Conservation (phyloP, 2,797 vertebrate species). For the Cryptoblepharus egeriae region DNA sequence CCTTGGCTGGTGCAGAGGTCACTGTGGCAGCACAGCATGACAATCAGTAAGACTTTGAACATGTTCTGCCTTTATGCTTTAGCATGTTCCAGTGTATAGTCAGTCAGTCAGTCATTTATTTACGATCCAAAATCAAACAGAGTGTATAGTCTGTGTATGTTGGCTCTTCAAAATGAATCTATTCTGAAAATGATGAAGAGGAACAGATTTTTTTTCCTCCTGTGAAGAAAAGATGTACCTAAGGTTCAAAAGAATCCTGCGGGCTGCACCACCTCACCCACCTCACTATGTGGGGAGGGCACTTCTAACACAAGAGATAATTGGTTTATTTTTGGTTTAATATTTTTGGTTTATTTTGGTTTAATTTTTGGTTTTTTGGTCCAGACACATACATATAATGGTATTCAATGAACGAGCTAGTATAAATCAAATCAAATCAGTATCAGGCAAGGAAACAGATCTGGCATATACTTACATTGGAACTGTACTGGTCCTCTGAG, state of each 20-base stretch:
- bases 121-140: too few relatives aligned
- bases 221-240: neutral
- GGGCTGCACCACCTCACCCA: neutral
- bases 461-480: neutral
- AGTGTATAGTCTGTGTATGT: neutral
- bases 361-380: neutral
- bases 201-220: neutral
- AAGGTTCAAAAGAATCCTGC: neutral
- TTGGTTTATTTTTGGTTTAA: neutral
- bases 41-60: neutral
- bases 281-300: neutral
- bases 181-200: neutral
- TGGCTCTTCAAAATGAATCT: neutral
- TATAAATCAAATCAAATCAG: neutral
- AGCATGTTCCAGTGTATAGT: neutral
- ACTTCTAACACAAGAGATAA: neutral
- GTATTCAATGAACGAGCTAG: neutral
- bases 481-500: constrained; percentile 2
- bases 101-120: too few relatives aligned
- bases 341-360: neutral
- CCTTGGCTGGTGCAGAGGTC: too few relatives aligned
- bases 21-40: too few relatives aligned
- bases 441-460: neutral
- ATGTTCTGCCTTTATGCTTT: neutral
- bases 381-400: neutral